Percentiles rank a stretch among this genome's conserved stretches.
These are phyloP conservation scores for Puffinus mauretanicus DNA, from an alignment of 2,113 vertebrate species.

Conservation along the genomic window DNA sequence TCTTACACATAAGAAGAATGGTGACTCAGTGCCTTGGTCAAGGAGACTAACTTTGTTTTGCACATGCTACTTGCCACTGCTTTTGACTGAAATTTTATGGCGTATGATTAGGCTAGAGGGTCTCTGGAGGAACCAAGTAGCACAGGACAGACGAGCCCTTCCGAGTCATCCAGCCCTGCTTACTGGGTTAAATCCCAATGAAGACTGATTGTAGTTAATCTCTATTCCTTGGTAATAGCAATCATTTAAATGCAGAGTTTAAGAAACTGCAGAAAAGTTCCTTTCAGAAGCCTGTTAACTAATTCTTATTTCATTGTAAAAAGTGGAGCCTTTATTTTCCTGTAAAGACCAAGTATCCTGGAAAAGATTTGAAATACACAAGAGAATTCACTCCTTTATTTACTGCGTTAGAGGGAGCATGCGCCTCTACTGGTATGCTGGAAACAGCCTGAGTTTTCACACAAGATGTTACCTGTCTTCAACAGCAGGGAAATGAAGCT, in stretches of 20 bases:
- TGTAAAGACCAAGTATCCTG: not conserved
- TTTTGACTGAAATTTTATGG: not conserved
- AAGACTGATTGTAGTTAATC: not conserved
- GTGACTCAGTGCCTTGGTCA: not conserved
- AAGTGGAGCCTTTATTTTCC: not conserved
- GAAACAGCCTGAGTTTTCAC: not conserved
- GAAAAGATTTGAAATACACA: not conserved
- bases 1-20: accelerated
- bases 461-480: too few species aligned
- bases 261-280: not conserved
- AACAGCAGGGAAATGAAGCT: not conserved
- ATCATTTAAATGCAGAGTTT: not conserved
- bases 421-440: not conserved
- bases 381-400: not conserved
- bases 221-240: not conserved
- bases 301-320: not conserved
- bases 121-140: not conserved
- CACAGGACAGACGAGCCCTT: not conserved
- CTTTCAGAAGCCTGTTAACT: not conserved
- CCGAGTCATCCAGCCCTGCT: not conserved
- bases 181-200: not conserved
- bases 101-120: not conserved
- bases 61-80: accelerated
- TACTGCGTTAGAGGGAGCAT: not conserved
- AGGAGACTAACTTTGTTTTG: not conserved